Evolutionary conservation across 2,888 invertebrate genomes (phyloP), one percentile per base, ranked within the genome.

Genomic region (Auanema freiburgensis): DNA sequence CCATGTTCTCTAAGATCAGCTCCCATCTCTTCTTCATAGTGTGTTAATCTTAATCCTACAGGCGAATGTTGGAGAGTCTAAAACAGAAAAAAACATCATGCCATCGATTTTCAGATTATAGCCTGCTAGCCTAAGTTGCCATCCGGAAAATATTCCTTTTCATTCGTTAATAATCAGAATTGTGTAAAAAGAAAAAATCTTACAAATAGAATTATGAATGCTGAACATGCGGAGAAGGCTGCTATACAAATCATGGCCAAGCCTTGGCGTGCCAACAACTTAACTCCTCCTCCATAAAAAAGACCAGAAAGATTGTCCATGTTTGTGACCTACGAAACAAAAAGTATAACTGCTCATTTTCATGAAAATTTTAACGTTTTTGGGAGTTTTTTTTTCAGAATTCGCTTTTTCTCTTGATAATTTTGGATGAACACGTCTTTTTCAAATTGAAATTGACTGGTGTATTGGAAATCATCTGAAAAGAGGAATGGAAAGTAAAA

Each of bases 1-100:
- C 79, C 79, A 42, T 78, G 78, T 57, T 79, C 79, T 18, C 78
- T 67, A 16, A 79, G 66, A 69, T 79, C 79, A n/a, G 79, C 79
- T 21, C 80, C 80, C n/a, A 80, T 59, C 60, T 80, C 75, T 61
- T 80, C 80, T 18, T 80, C 75, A 55, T 78, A 78, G 55, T 74
- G 72, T 14, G 77, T 71, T 16, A 80, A 65, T 12, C 80, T 69
- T 21, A 79, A 70, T 12, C 77, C 77, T 53, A 79, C 65, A 23
- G 74, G 76, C 23, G 78, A 77, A 33, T 75, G 70, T 43, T 77
- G 68, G 42, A 78, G 65, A 1, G 61, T 50, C 79, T 79, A 50
- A 52, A 69, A 59, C 51, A 42, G 24, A 42, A 50, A 24, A 41
- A 12, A 52, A 14, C 21, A 52, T 21, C 16, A 33, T 40, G 21